phyloP scores from a whole-genome alignment of 2,113 vertebrate genomes.

The Oryzias celebensis region DNA sequence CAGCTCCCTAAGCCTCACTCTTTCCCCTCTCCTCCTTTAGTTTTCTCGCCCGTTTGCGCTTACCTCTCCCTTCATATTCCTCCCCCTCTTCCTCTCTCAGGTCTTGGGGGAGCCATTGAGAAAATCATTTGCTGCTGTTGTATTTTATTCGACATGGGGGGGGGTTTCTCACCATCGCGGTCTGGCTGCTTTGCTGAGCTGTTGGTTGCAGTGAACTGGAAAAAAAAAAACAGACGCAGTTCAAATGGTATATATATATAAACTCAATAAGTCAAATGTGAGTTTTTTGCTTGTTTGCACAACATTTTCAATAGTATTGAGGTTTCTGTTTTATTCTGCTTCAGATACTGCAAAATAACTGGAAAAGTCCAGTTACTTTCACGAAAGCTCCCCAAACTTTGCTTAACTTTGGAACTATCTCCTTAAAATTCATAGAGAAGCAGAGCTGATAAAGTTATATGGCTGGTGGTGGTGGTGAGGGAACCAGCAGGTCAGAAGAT shows the following conservation, averaged over 20 bases:
- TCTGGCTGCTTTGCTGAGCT: slow-evolving; percentile 21
- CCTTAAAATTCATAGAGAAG: neutral
- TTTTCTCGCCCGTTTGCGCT: neutral
- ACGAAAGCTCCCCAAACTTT: too few relatives aligned
- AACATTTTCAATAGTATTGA: neutral
- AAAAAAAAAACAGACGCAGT: neutral
- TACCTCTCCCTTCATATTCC: neutral
- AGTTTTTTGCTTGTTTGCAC: neutral
- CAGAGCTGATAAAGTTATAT: neutral
- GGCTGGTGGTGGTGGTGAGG: slow-evolving; percentile 2
- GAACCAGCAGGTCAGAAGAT: neutral
- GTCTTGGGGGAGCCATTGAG: slow-evolving; percentile 63
- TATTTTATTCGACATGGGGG: slow-evolving; percentile 38
- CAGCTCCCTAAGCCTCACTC: slow-evolving; percentile 18
- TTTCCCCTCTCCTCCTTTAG: slow-evolving; percentile 44
- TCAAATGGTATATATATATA: too few relatives aligned
- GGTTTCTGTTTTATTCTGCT: too few relatives aligned
- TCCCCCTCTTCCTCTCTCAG: neutral
- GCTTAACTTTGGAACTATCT: neutral
- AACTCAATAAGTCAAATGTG: too few relatives aligned
- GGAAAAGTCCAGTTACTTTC: too few relatives aligned
- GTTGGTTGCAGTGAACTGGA: slow-evolving; percentile 9
- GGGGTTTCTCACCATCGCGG: slow-evolving; percentile 15
- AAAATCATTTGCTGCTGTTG: slow-evolving; percentile 62
- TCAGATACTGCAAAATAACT: too few relatives aligned